Base-by-base conservation (phyloP, 2,113 vertebrate genomes). In the Nansenia antarctica region DNA sequence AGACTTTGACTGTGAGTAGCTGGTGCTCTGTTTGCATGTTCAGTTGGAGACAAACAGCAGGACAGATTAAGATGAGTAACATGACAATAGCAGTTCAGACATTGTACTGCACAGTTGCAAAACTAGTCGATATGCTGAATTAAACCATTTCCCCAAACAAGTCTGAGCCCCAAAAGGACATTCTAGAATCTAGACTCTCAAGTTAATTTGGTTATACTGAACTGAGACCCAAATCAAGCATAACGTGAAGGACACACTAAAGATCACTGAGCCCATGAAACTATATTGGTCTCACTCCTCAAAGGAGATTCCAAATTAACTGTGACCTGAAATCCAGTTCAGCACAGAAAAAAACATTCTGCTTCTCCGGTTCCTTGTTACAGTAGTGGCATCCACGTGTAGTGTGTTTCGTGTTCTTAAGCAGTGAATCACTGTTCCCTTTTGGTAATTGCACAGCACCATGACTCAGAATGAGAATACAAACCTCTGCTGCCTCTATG, bases 31-130 rank as follows among this genome's bases (percentile, higher is more conserved):
- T 42, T 15, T 69, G 74, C 35, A 1, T 61, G 73, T 82, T 65
- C 9, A 45, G 52, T 42, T 52, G 67, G 2, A 32, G 9, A 32
- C 53, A 69, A 32, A 45, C 54, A 69, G 67, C 74, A 68, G 6
- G n/a, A 39, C 12, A 79, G 76, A 83, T 85, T 80, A 82, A 1
- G 31, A 57, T 37, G 73, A 87, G 77, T 70, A 9, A 72, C 53
- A 76, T 85, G 75, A 72, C 18, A 49, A 49, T 14, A 49, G n/a
- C 18, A 20, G 18, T 49, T 15, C 6, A 49, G 6, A 49, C n/a
- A n/a, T n/a, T 7, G 52, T 54, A 1, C 55, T 27, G 18, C n/a
- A n/a, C 32, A 15, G 32, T 57, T 47, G 26, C 24, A 2, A 31
- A 59, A 7, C 27, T 75, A 27, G 37, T 65, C 70, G 64, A 65